These are phyloP conservation scores for Camponotus fellah DNA, from an alignment of 2,888 invertebrate genomes.

Conservation along the genomic window DNA sequence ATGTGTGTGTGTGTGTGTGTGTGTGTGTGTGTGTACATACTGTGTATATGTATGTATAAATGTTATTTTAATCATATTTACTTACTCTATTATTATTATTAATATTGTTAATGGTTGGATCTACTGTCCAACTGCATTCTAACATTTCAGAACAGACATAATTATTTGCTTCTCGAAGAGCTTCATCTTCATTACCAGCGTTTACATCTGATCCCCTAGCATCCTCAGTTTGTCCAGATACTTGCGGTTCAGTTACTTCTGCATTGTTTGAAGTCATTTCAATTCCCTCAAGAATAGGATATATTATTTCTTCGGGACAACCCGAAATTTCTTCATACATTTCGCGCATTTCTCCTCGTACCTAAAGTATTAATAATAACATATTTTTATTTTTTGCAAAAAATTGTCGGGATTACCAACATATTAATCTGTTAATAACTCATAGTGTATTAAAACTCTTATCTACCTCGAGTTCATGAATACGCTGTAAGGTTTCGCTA, in stretches of 20 bases:
- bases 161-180: constrained; percentile 93
- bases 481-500: constrained; percentile 84
- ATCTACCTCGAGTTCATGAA: constrained; percentile 83
- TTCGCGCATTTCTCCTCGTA: constrained; percentile 84
- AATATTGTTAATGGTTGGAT: constrained; percentile 83
- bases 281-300: constrained; percentile 84
- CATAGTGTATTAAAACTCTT: constrained; percentile 1
- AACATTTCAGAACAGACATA: constrained; percentile 88
- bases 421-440: constrained; percentile 28
- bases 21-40: too few relatives aligned
- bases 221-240: constrained; percentile 66
- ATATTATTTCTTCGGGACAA: constrained; percentile 84
- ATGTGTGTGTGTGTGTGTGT: too few relatives aligned
- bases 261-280: constrained; percentile 80
- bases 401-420: neutral
- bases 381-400: neutral
- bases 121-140: constrained; percentile 83
- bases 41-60: too few relatives aligned
- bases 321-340: constrained; percentile 84
- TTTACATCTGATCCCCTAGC: constrained; percentile 78
- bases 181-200: constrained; percentile 87
- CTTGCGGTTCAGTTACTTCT: constrained; percentile 77
- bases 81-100: constrained; percentile 75
- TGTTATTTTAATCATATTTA: neutral
- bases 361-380: constrained; percentile 69